These are phyloP conservation scores for Cryptosula pallasiana DNA, from an alignment of 2,888 invertebrate species.

Conservation along the genomic window DNA sequence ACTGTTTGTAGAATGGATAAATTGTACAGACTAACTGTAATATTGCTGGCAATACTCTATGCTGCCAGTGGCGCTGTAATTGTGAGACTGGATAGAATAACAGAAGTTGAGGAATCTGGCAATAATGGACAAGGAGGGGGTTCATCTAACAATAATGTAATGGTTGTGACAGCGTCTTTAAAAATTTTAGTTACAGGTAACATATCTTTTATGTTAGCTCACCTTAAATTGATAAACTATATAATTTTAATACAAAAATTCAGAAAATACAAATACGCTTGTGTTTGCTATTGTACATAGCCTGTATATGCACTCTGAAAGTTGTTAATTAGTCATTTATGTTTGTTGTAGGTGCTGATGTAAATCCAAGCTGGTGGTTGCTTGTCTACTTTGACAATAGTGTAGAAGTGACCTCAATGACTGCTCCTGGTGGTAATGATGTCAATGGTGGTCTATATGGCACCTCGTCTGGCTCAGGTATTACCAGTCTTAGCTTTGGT, in stretches of 20 bases:
- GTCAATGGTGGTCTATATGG: neutral
- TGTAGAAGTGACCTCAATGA: neutral
- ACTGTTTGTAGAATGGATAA: too few relatives aligned
- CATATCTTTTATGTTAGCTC: too few relatives aligned
- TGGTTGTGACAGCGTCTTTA: neutral
- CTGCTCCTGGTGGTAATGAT: neutral
- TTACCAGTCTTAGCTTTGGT: too few relatives aligned
- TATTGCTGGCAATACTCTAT: neutral
- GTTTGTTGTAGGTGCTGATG: too few relatives aligned
- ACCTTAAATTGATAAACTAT: too few relatives aligned
- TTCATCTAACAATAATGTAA: neutral
- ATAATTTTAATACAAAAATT: too few relatives aligned
- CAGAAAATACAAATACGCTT: too few relatives aligned
- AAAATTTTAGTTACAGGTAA: neutral
- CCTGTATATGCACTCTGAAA: too few relatives aligned
- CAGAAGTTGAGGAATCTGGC: neutral
- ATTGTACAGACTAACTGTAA: neutral
- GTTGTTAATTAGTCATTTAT: too few relatives aligned
- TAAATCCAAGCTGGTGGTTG: neutral
- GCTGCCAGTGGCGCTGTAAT: neutral
- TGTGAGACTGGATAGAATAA: neutral
- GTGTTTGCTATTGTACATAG: too few relatives aligned
- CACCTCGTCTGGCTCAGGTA: too few relatives aligned
- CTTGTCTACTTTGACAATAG: neutral
- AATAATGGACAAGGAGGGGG: neutral